phyloP scores from a whole-genome alignment of 2,113 vertebrate genomes.

The Pithys albifrons region DNA sequence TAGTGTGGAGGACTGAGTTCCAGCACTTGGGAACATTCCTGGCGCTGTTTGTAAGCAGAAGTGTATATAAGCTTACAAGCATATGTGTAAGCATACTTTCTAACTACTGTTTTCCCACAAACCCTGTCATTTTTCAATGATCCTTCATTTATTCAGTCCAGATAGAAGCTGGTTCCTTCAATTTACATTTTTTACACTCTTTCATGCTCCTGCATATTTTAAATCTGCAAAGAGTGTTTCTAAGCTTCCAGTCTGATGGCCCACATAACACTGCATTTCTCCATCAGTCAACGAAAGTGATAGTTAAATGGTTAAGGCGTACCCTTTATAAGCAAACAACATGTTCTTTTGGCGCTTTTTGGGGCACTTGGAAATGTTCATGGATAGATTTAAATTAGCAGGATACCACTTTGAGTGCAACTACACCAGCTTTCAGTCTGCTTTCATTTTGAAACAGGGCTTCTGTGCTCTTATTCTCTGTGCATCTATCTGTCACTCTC shows the following conservation, averaged over 20 bases:
- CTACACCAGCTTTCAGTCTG: slow-evolving; percentile 48
- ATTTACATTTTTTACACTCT: slow-evolving; percentile 65
- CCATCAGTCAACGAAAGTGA: slow-evolving; percentile 26
- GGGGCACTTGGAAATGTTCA: slow-evolving; percentile 54
- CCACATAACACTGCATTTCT: slow-evolving; percentile 52
- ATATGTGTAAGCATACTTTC: slow-evolving; percentile 71
- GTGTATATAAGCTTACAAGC: slow-evolving; percentile 66
- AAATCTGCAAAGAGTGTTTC: slow-evolving; percentile 17
- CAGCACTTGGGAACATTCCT: slow-evolving; percentile 51
- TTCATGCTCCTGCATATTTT: slow-evolving; percentile 53
- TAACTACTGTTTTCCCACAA: slow-evolving; percentile 62
- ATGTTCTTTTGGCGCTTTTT: slow-evolving; percentile 50
- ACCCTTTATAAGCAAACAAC: slow-evolving; percentile 54
- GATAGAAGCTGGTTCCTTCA: slow-evolving; percentile 46
- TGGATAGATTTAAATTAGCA: slow-evolving; percentile 55
- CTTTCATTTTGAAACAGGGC: slow-evolving; percentile 1
- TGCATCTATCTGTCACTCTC: slow-evolving; percentile 39
- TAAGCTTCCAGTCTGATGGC: slow-evolving; percentile 50
- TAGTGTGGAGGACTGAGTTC: not conserved
- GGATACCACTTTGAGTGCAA: slow-evolving; percentile 13
- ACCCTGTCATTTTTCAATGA: slow-evolving; percentile 67
- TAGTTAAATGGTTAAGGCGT: slow-evolving; percentile 52
- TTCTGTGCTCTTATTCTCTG: slow-evolving; percentile 38
- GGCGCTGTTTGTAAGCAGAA: slow-evolving; percentile 69
- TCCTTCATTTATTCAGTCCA: slow-evolving; percentile 37